A percentile compares a stretch with the other conserved stretches of the same genome.
Conservation (phyloP, 2,797 vertebrate genomes). For the Alca torda region DNA sequence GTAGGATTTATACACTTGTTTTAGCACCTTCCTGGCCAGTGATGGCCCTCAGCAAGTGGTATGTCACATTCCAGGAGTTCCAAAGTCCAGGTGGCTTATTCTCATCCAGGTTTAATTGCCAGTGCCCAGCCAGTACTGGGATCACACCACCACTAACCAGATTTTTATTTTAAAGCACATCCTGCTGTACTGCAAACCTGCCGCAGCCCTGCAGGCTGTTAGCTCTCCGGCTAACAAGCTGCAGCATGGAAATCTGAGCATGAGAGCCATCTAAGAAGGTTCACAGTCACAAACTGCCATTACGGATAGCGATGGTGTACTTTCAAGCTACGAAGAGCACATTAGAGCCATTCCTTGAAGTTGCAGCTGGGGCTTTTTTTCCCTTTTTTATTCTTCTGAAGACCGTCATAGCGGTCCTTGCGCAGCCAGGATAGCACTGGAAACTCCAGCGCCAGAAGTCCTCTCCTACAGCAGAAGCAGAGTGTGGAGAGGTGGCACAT, state of each 20-base stretch:
- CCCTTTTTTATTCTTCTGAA: neutral
- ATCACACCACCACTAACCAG: neutral
- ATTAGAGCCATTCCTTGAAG: neutral
- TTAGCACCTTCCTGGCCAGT: neutral
- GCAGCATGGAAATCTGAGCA: neutral
- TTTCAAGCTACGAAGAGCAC: neutral
- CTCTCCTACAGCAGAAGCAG: neutral
- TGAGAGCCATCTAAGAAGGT: neutral
- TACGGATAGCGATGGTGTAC: neutral
- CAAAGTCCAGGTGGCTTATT: neutral
- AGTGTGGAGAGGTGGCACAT: neutral
- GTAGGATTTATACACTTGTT: constrained; percentile 44
- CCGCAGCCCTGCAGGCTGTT: neutral
- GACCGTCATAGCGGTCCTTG: neutral
- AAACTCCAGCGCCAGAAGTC: neutral
- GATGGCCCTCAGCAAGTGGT: neutral
- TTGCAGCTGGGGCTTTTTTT: neutral
- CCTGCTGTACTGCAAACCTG: neutral
- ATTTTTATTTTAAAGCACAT: neutral
- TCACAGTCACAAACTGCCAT: neutral
- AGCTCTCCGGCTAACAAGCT: neutral
- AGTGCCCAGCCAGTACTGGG: neutral
- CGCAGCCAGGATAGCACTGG: neutral
- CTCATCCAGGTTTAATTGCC: neutral
- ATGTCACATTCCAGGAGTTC: neutral